Percentiles rank a stretch among this genome's conserved stretches.
Evolutionary conservation across 2,888 invertebrate genomes (phyloP).

Genomic region (Tetheella fluctuosa): DNA sequence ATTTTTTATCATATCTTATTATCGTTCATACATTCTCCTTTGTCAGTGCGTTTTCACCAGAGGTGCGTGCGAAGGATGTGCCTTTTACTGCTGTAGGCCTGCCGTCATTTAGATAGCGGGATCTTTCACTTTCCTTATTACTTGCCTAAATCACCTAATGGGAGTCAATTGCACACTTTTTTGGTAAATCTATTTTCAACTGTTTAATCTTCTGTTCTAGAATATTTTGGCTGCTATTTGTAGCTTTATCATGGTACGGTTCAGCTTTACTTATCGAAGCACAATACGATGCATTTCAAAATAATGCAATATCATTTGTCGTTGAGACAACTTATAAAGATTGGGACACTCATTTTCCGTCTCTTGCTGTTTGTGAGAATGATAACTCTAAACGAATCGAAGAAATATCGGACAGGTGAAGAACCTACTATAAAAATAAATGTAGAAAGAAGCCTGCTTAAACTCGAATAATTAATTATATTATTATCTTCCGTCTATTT

Average conservation of each 20-base stretch:
- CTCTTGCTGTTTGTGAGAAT: slow-evolving; percentile 88
- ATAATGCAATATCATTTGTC: slow-evolving; percentile 91
- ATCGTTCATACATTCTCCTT: too few species aligned
- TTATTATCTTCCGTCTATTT: background rate
- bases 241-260: slow-evolving; percentile 85
- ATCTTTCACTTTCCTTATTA: background rate
- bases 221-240: slow-evolving; percentile 86
- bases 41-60: too few species aligned
- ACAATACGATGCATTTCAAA: slow-evolving; percentile 86
- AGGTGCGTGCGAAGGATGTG: too few species aligned
- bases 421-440: slow-evolving; percentile 40
- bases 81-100: too few species aligned
- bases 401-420: slow-evolving; percentile 85
- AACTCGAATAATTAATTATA: background rate
- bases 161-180: background rate
- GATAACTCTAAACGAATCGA: slow-evolving; percentile 87
- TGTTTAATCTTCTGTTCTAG: slow-evolving; percentile 53
- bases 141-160: background rate
- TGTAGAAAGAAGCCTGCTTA: background rate
- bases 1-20: too few species aligned
- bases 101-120: too few species aligned
- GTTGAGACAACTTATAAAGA: slow-evolving; percentile 90
- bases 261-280: slow-evolving; percentile 83
- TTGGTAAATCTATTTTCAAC: background rate
- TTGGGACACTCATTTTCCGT: slow-evolving; percentile 90